phyloP scores from a whole-genome alignment of 1,140 invertebrate species.

The Brachionus sp. region DNA sequence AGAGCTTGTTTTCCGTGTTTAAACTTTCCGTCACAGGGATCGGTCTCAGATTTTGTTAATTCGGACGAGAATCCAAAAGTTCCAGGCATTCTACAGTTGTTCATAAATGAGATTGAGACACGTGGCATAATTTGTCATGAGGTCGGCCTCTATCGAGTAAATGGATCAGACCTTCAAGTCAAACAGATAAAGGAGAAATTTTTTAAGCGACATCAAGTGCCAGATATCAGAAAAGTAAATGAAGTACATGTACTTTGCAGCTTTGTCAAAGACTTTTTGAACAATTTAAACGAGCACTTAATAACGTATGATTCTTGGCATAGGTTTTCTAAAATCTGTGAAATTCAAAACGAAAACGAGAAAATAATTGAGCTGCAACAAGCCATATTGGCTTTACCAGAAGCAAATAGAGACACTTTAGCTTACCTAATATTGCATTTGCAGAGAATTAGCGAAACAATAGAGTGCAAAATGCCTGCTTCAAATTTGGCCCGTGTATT shows the following conservation, averaged over 20 bases:
- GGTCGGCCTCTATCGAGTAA: conserved; percentile 44
- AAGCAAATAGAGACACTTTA: conserved; percentile 41
- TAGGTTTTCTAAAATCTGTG: conserved; percentile 1
- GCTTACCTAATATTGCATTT: conserved; percentile 46
- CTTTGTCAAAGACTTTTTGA: conserved; percentile 46
- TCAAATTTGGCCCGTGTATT: conserved; percentile 31
- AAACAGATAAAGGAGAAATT: conserved; percentile 11
- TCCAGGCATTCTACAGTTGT: conserved; percentile 3
- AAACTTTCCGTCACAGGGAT: conserved; percentile 38
- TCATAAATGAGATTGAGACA: conserved; percentile 43
- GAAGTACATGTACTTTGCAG: conserved; percentile 42
- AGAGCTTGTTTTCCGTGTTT: conserved; percentile 2
- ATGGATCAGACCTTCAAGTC: conserved; percentile 35
- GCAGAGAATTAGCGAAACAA: conserved; percentile 22
- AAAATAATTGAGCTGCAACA: background rate
- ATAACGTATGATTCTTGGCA: conserved; percentile 43
- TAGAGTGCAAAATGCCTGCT: conserved; percentile 41
- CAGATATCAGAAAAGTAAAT: conserved; percentile 18
- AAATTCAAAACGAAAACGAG: background rate
- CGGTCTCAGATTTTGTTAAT: conserved; percentile 31
- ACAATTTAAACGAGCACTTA: conserved; percentile 40
- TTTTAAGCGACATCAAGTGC: conserved; percentile 9
- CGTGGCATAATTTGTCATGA: conserved; percentile 29
- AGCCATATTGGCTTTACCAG: conserved; percentile 27
- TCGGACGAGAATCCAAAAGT: background rate